These are phyloP conservation scores for Mylabris phalerata DNA, from an alignment of 1,140 invertebrate species.

Conservation along the genomic window DNA sequence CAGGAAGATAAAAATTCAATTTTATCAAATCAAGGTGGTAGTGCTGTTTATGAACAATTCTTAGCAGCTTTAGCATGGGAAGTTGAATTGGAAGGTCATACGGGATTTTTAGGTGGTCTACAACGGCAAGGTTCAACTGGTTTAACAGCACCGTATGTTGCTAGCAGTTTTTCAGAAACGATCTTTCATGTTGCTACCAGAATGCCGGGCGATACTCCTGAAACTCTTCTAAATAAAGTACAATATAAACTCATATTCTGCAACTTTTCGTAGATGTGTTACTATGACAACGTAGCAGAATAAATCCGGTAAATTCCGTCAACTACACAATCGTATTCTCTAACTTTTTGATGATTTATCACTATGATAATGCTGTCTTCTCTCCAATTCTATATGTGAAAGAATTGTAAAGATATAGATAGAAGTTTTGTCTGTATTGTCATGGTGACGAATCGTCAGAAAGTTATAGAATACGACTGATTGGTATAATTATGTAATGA, in stretches of 20 bases:
- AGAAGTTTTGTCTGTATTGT: too few relatives aligned
- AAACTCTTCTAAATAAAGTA: constrained; percentile 85
- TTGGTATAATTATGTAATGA: too few relatives aligned
- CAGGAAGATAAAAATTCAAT: constrained; percentile 96
- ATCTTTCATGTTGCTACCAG: constrained; percentile 96
- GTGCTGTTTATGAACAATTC: constrained; percentile 91
- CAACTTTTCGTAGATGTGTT: too few relatives aligned
- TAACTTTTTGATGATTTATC: too few relatives aligned
- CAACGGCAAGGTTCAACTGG: constrained; percentile 87
- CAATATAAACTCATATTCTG: background rate
- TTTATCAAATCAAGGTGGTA: constrained; percentile 74
- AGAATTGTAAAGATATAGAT: too few relatives aligned
- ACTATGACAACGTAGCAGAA: too few relatives aligned
- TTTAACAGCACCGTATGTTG: constrained; percentile 89
- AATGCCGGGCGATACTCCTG: constrained; percentile 83
- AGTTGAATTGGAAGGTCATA: constrained; percentile 90
- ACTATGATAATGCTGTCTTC: too few relatives aligned
- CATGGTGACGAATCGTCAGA: too few relatives aligned
- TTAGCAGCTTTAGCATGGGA: constrained; percentile 93
- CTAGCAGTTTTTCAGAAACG: constrained; percentile 86
- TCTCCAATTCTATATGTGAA: too few relatives aligned
- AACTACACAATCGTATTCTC: too few relatives aligned
- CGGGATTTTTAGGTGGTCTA: constrained; percentile 93
- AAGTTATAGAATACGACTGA: too few relatives aligned
- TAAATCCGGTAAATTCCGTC: too few relatives aligned